Percentiles rank a stretch among this genome's conserved stretches.
These are phyloP conservation scores for Argyra leucocephala DNA, from an alignment of 2,888 invertebrate genomes.

Conservation along the genomic window DNA sequence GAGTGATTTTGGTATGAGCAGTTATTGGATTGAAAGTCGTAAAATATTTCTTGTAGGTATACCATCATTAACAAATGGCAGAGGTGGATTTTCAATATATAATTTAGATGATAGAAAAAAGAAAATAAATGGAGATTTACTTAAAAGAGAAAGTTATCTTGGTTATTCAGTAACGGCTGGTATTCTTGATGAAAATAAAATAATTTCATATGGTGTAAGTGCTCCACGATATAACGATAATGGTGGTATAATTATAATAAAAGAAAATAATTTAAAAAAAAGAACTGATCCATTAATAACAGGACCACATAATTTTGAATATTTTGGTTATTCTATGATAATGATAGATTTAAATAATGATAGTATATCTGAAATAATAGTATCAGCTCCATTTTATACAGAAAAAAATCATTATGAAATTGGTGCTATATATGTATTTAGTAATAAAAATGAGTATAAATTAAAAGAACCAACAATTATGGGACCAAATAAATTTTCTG, in stretches of 20 bases:
- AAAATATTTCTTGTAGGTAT: not conserved
- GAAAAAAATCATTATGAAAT: slow-evolving; percentile 40
- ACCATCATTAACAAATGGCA: not conserved
- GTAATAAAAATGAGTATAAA: slow-evolving; percentile 37
- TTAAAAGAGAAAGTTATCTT: not conserved
- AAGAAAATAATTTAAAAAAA: not conserved
- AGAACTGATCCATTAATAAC: not conserved
- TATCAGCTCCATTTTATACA: slow-evolving; percentile 51
- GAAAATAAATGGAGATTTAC: not conserved
- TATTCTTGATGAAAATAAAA: not conserved
- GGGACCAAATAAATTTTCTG: slow-evolving; percentile 24
- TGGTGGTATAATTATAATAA: not conserved
- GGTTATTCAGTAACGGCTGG: not conserved
- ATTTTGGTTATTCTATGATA: slow-evolving; percentile 54
- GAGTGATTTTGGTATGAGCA: not conserved
- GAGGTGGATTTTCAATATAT: not conserved
- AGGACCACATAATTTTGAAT: slow-evolving; percentile 52
- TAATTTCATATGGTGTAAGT: not conserved
- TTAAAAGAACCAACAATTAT: slow-evolving; percentile 32
- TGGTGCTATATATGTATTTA: slow-evolving; percentile 42
- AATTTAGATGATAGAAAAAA: not conserved
- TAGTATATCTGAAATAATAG: slow-evolving; percentile 52
- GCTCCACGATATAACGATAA: not conserved
- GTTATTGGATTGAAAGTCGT: not conserved
- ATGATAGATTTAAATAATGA: slow-evolving; percentile 56